A percentile compares a stretch with the other conserved stretches of the same genome.
Conservation (phyloP, 2,113 vertebrate species). For the Esox niger region DNA sequence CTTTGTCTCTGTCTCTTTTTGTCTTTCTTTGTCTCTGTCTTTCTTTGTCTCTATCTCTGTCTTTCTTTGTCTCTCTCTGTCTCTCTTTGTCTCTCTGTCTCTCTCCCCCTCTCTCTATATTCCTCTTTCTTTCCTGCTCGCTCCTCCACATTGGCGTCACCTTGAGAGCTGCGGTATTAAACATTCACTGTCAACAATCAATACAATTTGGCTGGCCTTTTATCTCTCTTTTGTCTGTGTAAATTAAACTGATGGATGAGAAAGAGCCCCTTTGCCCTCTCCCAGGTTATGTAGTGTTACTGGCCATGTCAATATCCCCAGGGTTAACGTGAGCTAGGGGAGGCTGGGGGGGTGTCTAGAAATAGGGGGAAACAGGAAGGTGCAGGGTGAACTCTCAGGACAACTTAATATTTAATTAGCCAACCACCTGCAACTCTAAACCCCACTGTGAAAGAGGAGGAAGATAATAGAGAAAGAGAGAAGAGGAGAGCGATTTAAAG, state of each 20-base stretch:
- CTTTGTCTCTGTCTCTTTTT: conserved; percentile 39
- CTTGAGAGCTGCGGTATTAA: conserved; percentile 28
- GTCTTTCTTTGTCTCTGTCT: conserved; percentile 4
- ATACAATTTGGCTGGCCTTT: conserved; percentile 26
- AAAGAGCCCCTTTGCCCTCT: conserved; percentile 27
- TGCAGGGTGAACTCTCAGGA: conserved; percentile 55
- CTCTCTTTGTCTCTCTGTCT: not conserved
- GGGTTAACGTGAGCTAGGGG: conserved; percentile 20
- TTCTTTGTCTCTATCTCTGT: conserved; percentile 7
- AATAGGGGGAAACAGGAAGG: conserved; percentile 38
- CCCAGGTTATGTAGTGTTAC: conserved; percentile 42
- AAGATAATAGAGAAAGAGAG: no score
- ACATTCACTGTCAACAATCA: conserved; percentile 14
- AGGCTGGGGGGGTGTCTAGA: conserved; percentile 7
- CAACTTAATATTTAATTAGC: conserved; percentile 67
- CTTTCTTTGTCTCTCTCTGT: not conserved
- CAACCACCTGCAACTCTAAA: conserved; percentile 49
- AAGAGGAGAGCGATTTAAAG: not conserved
- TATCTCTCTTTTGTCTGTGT: conserved; percentile 40
- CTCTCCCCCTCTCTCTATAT: not conserved
- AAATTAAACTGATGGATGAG: conserved; percentile 58
- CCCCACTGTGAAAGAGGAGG: conserved; percentile 38
- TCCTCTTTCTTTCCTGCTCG: no score
- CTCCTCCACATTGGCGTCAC: conserved; percentile 10
- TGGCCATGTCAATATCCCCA: conserved; percentile 39